Evolutionary conservation across 2,113 vertebrate genomes (phyloP).

Genomic region (Mungos mungo): DNA sequence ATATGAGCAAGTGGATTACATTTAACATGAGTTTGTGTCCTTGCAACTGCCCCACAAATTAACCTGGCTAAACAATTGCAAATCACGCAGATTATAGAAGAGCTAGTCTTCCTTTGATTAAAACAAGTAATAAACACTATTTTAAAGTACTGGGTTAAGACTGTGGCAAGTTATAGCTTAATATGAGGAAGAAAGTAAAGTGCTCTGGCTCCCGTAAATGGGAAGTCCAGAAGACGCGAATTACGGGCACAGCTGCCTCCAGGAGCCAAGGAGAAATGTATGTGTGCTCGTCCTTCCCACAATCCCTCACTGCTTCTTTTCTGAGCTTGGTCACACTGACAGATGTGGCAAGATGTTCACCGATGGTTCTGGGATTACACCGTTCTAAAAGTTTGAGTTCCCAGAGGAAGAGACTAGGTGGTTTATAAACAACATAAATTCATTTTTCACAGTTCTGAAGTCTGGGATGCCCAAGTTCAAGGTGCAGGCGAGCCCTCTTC

Average conservation of each 20-base stretch:
- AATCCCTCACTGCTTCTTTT: background rate
- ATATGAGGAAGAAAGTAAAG: background rate
- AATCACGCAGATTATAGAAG: background rate
- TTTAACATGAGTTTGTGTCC: background rate
- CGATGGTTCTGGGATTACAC: too few relatives aligned
- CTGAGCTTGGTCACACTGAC: background rate
- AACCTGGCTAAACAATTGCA: background rate
- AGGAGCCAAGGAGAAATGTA: background rate
- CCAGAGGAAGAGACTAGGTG: background rate
- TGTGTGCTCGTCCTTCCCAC: rapidly evolving
- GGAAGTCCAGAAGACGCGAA: background rate
- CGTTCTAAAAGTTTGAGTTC: background rate
- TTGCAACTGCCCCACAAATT: background rate
- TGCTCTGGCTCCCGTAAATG: background rate
- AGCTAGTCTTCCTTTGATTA: background rate
- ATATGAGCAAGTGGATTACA: background rate
- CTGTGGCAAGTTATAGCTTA: background rate
- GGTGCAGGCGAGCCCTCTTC: too few relatives aligned
- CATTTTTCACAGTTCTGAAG: background rate
- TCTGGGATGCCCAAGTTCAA: background rate
- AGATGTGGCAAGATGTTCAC: background rate
- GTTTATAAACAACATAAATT: background rate
- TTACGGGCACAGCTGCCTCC: background rate
- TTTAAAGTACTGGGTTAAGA: background rate
- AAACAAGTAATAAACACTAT: background rate